phyloP scores from a whole-genome alignment of 2,113 vertebrate genomes.

The Bettongia penicillata region DNA sequence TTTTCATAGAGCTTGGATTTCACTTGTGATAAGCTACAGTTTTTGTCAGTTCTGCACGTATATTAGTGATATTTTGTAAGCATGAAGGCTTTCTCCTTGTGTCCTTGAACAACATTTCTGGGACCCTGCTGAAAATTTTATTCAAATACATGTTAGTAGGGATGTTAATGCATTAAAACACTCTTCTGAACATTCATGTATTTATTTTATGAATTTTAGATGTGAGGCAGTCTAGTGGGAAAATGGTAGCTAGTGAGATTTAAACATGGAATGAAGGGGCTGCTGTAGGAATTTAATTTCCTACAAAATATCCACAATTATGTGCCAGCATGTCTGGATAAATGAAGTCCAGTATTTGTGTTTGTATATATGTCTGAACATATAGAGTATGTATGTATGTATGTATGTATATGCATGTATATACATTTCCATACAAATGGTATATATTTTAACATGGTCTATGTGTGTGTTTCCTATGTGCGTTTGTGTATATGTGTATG shows the following conservation, averaged over 20 bases:
- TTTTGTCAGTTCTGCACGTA: constrained; percentile 25
- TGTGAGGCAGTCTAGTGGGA: not conserved
- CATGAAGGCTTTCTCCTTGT: constrained; percentile 46
- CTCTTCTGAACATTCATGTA: not conserved
- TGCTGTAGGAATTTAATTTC: not conserved
- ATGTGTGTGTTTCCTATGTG: not conserved
- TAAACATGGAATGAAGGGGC: not conserved
- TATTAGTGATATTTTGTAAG: constrained; percentile 30
- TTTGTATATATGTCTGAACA: not conserved
- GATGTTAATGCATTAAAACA: constrained; percentile 15
- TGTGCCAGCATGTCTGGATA: constrained; percentile 7
- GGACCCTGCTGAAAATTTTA: constrained; percentile 1
- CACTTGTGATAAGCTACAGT: constrained; percentile 26
- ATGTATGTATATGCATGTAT: accelerated
- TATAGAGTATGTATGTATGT: too few relatives aligned
- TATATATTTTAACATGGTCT: not conserved
- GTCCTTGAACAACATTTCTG: constrained; percentile 18
- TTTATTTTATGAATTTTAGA: constrained; percentile 17
- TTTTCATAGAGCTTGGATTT: constrained; percentile 19
- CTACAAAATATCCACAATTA: constrained; percentile 11
- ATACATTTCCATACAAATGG: not conserved
- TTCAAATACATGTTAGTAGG: not conserved
- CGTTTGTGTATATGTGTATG: not conserved
- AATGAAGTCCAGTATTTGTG: constrained; percentile 3
- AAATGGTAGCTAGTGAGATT: constrained; percentile 24